Conservation (phyloP, 2,888 invertebrate species). For the Ophioninae sp. region DNA sequence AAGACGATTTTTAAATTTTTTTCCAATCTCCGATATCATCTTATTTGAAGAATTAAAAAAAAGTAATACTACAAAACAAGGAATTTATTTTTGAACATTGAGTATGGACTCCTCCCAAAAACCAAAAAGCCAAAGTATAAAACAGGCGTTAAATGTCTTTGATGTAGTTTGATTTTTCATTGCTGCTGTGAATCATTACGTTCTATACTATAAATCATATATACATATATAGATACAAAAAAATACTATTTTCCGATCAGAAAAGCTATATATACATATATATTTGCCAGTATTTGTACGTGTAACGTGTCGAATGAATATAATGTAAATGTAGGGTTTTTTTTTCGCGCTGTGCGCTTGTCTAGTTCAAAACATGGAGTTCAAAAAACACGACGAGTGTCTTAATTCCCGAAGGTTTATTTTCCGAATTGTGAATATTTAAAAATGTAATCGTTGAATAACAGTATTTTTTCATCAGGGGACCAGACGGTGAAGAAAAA, state of each 20-base stretch:
- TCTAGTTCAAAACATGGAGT: not conserved
- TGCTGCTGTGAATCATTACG: not conserved
- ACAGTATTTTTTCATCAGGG: constrained; percentile 1
- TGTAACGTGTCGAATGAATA: constrained; percentile 3
- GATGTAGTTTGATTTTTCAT: not conserved
- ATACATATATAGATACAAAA: not conserved
- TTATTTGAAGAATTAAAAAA: not conserved
- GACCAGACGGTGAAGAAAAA: constrained; percentile 12
- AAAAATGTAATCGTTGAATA: not conserved
- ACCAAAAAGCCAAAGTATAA: not conserved
- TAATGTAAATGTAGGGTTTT: not conserved
- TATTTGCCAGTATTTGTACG: constrained; percentile 6
- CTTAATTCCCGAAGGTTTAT: not conserved
- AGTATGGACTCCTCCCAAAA: not conserved
- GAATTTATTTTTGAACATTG: not conserved
- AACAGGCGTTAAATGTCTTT: not conserved
- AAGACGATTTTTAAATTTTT: not conserved
- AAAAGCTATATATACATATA: not conserved
- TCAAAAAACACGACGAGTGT: not conserved
- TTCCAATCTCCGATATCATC: not conserved
- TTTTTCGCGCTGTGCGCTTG: constrained; percentile 4
- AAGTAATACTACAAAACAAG: no score
- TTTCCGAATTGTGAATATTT: not conserved
- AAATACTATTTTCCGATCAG: constrained; percentile 11
- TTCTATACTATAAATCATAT: constrained; percentile 8